Conservation (phyloP, 2,888 invertebrate genomes). For the Tetanocera ferruginea region DNA sequence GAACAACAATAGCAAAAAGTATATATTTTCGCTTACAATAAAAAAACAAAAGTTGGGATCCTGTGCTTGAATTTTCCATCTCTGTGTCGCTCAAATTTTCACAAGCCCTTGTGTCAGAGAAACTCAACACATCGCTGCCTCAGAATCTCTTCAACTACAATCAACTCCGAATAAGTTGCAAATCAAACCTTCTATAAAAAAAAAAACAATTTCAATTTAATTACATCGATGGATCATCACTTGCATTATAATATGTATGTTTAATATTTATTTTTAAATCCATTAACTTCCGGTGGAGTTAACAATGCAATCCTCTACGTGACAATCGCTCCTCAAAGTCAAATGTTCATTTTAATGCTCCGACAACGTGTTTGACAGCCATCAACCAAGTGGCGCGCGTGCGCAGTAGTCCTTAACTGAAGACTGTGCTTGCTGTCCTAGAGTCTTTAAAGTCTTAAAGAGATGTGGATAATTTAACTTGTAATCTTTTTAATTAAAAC, state of each 20-base stretch:
- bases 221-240: background rate
- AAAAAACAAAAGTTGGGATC: too few species aligned
- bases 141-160: too few species aligned
- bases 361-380: conserved; percentile 60
- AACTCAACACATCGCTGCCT: too few species aligned
- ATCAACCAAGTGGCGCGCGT: conserved; percentile 56
- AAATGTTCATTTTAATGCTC: conserved; percentile 29
- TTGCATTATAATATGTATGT: conserved; percentile 31
- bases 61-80: too few species aligned
- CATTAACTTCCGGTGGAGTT: conserved; percentile 54
- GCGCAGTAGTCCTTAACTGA: conserved; percentile 40
- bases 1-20: too few species aligned
- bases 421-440: background rate
- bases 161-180: background rate
- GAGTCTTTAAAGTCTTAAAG: background rate
- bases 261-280: conserved; percentile 58
- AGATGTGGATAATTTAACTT: conserved; percentile 3
- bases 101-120: too few species aligned
- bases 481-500: conserved; percentile 47
- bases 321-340: conserved; percentile 51
- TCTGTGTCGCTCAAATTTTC: too few species aligned
- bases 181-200: background rate
- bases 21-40: too few species aligned
- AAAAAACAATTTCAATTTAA: background rate
- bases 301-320: conserved; percentile 52